Base-by-base conservation (phyloP, 1,140 invertebrate species). In the Cherax destructor region DNA sequence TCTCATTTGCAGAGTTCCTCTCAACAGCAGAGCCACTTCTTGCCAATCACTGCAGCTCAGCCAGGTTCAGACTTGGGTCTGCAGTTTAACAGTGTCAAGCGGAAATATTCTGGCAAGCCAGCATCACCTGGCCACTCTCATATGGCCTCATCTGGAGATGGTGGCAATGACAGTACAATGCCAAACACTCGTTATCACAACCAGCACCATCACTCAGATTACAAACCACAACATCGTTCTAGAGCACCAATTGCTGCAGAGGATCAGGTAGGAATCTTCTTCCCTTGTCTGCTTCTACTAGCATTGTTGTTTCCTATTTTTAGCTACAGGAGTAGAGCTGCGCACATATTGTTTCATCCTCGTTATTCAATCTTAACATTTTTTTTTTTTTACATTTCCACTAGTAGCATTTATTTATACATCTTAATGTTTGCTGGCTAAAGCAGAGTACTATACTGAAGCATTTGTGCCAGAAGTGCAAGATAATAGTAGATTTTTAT, bases 31-130 rank as follows among this genome's bases (percentile, higher is more conserved):
- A 76, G 72, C 81, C 91, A 88, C 74, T 92, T 88, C 50, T 65
- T 88, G 80, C 91, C 91, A n/a, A 92, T 92, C 56, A 84, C 18
- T 59, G 81, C 90, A 80, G 59, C 90, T 13, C 78, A 81, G 41
- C n/a, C 56, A 52, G 18, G 78, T 47, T 69, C 79, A n/a, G 86
- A 92, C n/a, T 6, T 77, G 21, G 83, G 41, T 47, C 69, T 69
- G 61, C 79, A 83, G 50, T 24, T 79, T 11, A 92, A 88, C 72
- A 86, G 91, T 21, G 86, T 92, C 49, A 88, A 92, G 49, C 72
- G 91, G 47, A 92, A 92, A 69, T 65, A 85, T 56, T 85, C 80
- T 56, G 83, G 81, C 13, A 74, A 84, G 56, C 30, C 49, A 78
- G 24, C 86, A 13, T 41, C 24, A 13, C 72, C 72, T 7, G 49